Percentiles rank a stretch among this genome's conserved stretches.
Evolutionary conservation across 2,797 vertebrate genomes (phyloP).

Genomic region (Gallinago stenura): DNA sequence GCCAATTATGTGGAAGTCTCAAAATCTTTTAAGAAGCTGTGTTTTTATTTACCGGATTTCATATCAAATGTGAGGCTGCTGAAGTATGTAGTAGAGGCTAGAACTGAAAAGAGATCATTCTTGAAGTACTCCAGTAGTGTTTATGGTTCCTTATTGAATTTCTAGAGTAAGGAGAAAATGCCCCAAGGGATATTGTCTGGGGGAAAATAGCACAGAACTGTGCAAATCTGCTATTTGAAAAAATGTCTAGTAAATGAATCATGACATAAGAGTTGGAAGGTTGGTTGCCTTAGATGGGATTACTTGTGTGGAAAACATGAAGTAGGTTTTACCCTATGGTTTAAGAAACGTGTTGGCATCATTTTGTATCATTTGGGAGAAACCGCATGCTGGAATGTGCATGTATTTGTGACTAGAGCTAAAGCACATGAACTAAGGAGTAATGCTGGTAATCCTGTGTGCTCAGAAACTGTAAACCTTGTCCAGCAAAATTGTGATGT

Average conservation of each 20-base stretch:
- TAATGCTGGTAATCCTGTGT: background rate
- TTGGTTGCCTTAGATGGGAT: background rate
- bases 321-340: background rate
- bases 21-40: background rate
- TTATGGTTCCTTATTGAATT: background rate
- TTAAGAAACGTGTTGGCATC: background rate
- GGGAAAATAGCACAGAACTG: background rate
- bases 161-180: background rate
- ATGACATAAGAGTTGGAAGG: background rate
- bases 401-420: background rate
- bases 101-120: background rate
- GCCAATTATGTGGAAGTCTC: background rate
- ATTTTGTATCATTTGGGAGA: background rate
- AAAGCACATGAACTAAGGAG: background rate
- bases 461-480: background rate
- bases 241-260: background rate
- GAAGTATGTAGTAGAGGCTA: background rate
- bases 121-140: background rate
- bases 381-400: accelerated
- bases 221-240: background rate
- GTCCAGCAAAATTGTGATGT: background rate
- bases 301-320: background rate
- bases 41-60: background rate
- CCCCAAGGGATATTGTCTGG: background rate
- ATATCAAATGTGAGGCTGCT: background rate